Evolutionary conservation across 2,113 vertebrate species (phyloP).

Genomic region (Carollia perspicillata): DNA sequence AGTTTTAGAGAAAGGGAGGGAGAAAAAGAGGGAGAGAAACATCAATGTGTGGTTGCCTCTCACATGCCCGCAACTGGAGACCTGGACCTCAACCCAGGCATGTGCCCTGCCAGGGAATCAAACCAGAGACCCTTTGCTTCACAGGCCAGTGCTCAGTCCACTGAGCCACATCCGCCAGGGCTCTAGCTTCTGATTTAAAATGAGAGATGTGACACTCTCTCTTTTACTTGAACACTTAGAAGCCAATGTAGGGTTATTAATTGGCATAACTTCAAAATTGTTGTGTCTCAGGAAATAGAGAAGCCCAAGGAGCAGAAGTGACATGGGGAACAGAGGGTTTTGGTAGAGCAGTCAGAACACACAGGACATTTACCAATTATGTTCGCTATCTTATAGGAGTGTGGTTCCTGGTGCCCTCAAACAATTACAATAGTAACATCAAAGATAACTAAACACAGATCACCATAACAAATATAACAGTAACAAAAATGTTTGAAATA

Average conservation of each 20-base stretch:
- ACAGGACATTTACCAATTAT: neutral
- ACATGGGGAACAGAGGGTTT: too few species aligned
- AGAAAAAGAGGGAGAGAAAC: too few species aligned
- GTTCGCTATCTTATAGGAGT: neutral
- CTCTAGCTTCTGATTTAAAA: neutral
- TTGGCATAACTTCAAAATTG: neutral
- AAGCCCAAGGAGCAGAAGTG: neutral
- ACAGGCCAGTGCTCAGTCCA: too few species aligned
- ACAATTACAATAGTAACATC: neutral
- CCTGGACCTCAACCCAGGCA: too few species aligned
- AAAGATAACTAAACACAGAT: neutral
- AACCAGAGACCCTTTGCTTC: too few species aligned
- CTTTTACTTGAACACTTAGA: neutral
- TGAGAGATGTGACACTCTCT: neutral
- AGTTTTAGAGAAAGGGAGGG: too few species aligned
- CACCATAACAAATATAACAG: neutral
- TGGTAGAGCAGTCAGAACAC: neutral
- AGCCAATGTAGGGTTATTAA: neutral
- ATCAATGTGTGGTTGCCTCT: too few species aligned
- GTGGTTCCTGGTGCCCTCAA: neutral
- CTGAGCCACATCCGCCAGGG: too few species aligned
- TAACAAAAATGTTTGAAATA: neutral
- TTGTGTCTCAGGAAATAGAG: neutral
- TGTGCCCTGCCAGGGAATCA: too few species aligned
- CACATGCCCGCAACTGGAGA: too few species aligned